Evolutionary conservation across 2,888 invertebrate species (phyloP), one percentile per base, ranked within the genome.

Genomic region (Oscheius sp.): DNA sequence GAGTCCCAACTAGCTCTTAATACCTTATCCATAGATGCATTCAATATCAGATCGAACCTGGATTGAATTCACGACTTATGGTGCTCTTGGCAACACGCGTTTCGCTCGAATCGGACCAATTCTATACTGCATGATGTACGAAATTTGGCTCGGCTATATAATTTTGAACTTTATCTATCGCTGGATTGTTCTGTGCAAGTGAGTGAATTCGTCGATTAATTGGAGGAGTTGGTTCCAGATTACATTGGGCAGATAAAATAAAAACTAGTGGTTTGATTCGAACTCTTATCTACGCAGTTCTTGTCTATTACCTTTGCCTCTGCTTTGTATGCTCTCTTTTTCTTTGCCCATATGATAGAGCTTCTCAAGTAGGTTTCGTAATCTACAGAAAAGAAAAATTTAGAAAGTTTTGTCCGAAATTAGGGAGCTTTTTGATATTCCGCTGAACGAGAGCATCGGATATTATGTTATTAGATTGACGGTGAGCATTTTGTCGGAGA

Each of bases 51-150:
- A 61, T 29, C 42, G 46, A 12, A 61, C 61, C 17, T 61, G 61
- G 61, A 61, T 61, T 23, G 61, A 61, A 29, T 61, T 61, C 61
- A 61, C 61, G 12, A 29, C 25, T 27, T 61, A 45, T 42, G 61
- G 61, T 2, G 17, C 29, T 29, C 45, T 61, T 3, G 61, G 25
- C 3, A 27, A 61, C 17, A 45, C 45, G 5, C 3, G 27, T 0
- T 29, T 45, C 10, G 61, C 61, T 31, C 23, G 31, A 27, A 1
- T 42, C 15, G 61, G 61, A 8, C 61, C 61, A 0, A 45, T 61
- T 15, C 31, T 61, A 8, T 61, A 61, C 20, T 61, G 61, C 29
- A 27, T 61, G 61, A 45, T 61, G 45, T 61, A 61, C 31, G 45
- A 61, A 29, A 27, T 45, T 20, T 61, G 61, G 61, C 45, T 61